A percentile compares a stretch with the other conserved stretches of the same genome.
phyloP scores from a whole-genome alignment of 2,113 vertebrate genomes.

The Percina caprodes region DNA sequence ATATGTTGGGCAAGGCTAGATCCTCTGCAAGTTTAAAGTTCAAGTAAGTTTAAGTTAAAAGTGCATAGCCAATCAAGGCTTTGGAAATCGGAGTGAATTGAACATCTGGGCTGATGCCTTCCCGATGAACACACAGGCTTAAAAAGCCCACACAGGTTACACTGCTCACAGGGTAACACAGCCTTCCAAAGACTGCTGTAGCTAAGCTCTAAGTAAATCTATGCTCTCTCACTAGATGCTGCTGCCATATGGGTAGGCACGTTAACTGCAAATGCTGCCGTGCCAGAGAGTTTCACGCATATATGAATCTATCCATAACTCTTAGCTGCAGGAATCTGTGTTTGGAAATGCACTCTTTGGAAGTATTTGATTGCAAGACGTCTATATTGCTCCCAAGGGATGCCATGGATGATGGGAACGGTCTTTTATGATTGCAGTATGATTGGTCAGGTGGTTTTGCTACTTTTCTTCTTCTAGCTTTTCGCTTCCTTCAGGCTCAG shows the following conservation, averaged over 20 bases:
- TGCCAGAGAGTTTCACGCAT: constrained; percentile 31
- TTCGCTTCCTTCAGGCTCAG: background rate
- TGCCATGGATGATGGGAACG: background rate
- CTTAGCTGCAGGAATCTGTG: background rate
- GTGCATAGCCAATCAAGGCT: constrained; percentile 38
- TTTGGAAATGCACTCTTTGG: constrained; percentile 9
- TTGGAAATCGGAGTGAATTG: constrained; percentile 47
- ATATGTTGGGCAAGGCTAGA: constrained; percentile 23
- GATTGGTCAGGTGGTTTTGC: constrained; percentile 14
- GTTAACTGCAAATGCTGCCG: constrained; percentile 30
- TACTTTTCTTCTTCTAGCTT: background rate
- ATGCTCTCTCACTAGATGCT: constrained; percentile 28
- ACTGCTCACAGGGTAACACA: constrained; percentile 17
- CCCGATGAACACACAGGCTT: constrained; percentile 64
- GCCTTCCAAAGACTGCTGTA: constrained; percentile 15
- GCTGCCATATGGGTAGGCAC: constrained; percentile 50
- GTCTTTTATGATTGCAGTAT: constrained; percentile 19
- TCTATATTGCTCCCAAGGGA: constrained; percentile 22
- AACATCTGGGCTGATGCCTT: constrained; percentile 77
- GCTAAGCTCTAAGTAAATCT: constrained; percentile 47
- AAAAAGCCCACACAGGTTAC: constrained; percentile 61
- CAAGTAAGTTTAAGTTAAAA: constrained; percentile 9
- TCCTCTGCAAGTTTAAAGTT: constrained; percentile 26
- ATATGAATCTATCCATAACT: background rate
- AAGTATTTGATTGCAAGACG: constrained; percentile 1